Base-by-base conservation (phyloP, 2,888 invertebrate species). In the Odontomyia ornata region DNA sequence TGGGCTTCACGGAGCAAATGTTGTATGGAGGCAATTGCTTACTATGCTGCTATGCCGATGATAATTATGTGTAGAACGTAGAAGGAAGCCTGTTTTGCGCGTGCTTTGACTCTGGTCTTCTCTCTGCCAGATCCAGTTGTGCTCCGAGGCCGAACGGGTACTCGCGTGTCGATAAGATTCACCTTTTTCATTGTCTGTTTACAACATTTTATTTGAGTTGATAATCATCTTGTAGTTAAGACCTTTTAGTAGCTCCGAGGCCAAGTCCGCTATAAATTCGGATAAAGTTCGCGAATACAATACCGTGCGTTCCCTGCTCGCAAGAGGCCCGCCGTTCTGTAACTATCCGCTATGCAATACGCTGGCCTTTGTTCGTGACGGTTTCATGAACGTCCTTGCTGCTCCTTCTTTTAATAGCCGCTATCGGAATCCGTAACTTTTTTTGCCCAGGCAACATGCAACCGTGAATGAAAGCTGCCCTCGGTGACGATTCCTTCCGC, bases 41-140 rank as follows among this genome's bases (percentile, higher is more conserved):
- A 9, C 9, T 36, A 9, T 36, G 36, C 52, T n/a, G 52, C 15
- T 25, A 60, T 60, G 43, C 15, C 36, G 65, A 69, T 13, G 47
- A 9, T 69, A 46, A 25, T 7, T 43, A 23, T 47, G 36, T 11
- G 69, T 69, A 25, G 69, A 47, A 69, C 25, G 69, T 25, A 21
- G 69, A 69, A 47, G 46, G 71, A 71, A 60, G 72, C 73, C 23
- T 36, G 30, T 57, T 57, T 60, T 73, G 73, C 73, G 73, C 73
- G 73, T 73, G 73, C 43, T 43, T 73, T 25, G 27, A 25, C 36
- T 72, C 56, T 18, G 18, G 15, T 56, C 5, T 52, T n/a, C 25
- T 65, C 36, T 15, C 30, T 25, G 21, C 9, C n/a, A 30, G 64
- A 11, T n/a, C 36, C 9, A 36, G 69, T 69, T 69, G 46, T 25